phyloP scores from a whole-genome alignment of 2,797 vertebrate species.

The Odontamblyopus lacepedii region DNA sequence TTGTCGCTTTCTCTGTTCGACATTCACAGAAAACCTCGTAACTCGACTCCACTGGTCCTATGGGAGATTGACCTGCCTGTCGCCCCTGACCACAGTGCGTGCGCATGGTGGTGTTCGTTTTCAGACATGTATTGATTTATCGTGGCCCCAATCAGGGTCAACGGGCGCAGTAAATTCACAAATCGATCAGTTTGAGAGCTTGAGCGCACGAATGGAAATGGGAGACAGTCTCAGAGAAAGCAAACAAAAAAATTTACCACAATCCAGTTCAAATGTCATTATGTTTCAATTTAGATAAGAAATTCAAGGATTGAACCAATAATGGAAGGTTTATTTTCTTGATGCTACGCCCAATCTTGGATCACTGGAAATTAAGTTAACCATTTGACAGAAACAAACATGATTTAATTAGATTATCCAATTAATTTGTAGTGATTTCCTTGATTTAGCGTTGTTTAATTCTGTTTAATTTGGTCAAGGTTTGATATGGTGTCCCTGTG shows the following conservation, averaged over 20 bases:
- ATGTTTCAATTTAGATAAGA: conserved; percentile 3
- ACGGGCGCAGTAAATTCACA: conserved; percentile 50
- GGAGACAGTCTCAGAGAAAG: not conserved
- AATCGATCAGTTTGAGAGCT: conserved; percentile 49
- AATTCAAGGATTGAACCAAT: not conserved
- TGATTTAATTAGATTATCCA: too few relatives aligned
- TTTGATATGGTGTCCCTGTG: not conserved
- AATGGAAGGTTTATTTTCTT: not conserved
- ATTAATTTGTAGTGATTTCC: too few relatives aligned
- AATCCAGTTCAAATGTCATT: conserved; percentile 13
- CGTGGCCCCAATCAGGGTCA: conserved; percentile 55
- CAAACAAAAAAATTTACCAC: conserved; percentile 22
- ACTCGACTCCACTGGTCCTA: conserved; percentile 26
- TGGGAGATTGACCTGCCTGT: conserved; percentile 37
- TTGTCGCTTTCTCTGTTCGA: conserved; percentile 21
- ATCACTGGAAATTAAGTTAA: too few relatives aligned
- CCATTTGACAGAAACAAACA: not conserved
- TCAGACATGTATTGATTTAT: conserved; percentile 54
- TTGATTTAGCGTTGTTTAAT: too few relatives aligned
- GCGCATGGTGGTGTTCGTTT: conserved; percentile 24
- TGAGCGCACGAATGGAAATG: conserved; percentile 16
- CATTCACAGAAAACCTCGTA: conserved; percentile 1
- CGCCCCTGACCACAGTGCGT: conserved; percentile 20
- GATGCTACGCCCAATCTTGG: too few relatives aligned
- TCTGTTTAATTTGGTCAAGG: not conserved